Percentiles rank a stretch among this genome's conserved stretches.
These are phyloP conservation scores for Notiomystis cincta DNA, from an alignment of 2,113 vertebrate species.

Conservation along the genomic window DNA sequence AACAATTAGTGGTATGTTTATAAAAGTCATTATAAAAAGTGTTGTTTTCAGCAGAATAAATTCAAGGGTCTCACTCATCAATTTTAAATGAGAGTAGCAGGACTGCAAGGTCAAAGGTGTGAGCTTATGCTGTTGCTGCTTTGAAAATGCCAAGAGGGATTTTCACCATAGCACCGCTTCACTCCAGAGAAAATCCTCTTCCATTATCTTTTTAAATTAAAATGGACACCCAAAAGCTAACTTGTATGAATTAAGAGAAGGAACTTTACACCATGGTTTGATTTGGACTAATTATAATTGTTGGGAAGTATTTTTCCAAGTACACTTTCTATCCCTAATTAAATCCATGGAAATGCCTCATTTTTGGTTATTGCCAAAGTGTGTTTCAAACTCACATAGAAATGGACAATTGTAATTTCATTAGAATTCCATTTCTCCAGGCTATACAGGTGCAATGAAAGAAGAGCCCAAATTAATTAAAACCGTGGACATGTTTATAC, in stretches of 20 bases:
- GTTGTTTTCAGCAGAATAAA: conserved; percentile 37
- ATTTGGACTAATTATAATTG: conserved; percentile 51
- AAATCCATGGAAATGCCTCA: conserved; percentile 58
- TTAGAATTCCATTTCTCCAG: conserved; percentile 71
- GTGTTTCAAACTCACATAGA: conserved; percentile 56
- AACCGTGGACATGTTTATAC: conserved; percentile 75
- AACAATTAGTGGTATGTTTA: conserved; percentile 9
- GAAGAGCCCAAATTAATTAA: conserved; percentile 80
- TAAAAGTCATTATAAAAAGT: not conserved
- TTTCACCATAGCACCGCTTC: not conserved
- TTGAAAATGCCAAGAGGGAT: not conserved
- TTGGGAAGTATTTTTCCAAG: conserved; percentile 38
- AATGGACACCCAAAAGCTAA: not conserved
- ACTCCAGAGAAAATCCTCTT: not conserved
- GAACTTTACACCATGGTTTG: not conserved
- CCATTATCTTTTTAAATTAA: conserved; percentile 2
- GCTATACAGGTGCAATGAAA: conserved; percentile 74
- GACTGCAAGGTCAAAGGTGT: conserved; percentile 9
- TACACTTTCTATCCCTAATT: conserved; percentile 37
- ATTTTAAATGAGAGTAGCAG: conserved; percentile 21
- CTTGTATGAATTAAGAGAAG: not conserved
- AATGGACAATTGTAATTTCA: conserved; percentile 63
- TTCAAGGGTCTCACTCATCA: conserved; percentile 22
- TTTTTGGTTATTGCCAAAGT: conserved; percentile 63
- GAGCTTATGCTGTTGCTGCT: not conserved